Base-by-base conservation (phyloP, 2,888 invertebrate genomes). In the Rhamphomyia laevipes region DNA sequence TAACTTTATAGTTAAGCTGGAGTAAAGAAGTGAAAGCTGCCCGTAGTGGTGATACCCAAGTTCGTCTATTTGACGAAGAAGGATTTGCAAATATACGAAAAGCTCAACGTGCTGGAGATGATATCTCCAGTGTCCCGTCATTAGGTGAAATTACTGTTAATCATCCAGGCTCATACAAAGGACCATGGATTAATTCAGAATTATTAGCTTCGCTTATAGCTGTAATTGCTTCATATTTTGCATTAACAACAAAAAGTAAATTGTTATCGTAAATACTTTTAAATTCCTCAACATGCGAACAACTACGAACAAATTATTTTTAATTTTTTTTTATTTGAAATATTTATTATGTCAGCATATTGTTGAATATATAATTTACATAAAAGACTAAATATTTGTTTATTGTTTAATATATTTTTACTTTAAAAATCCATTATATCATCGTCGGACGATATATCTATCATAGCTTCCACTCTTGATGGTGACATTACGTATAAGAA, bases 171-270 rank as follows among this genome's bases (percentile, higher is more conserved):
- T 85, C 92, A 45, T 94, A 90, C 74, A 84, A 81, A 53, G 95
- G 95, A 1, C 92, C 92, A 4, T 87, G 88, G 85, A 78, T 95
- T 47, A 92, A 92, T 70, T 91, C 92, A 1, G 94, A 95, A 73
- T 80, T 92, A 37, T 73, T 95, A 45, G 95, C 94, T 10, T 85
- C 87, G 6, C 73, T 81, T 13, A 69, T 87, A 2, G 85, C 90
- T 3, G 76, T 84, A 53, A 67, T 86, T 15, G 81, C 94, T 11
- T 89, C 88, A 43, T 94, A 93, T 70, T 78, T 87, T 51, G 95
- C 95, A 1, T 82, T 91, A 59, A 81, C 84, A 49, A 83, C 87
- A 59, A 89, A 86, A 70, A 81, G 82, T 61, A 87, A 86, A 68
- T 80, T 92, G 53, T 68, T 86, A 61, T 78, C 83, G 40, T 87